These are phyloP conservation scores for Platanista minor DNA, from an alignment of 2,113 vertebrate species.

Conservation along the genomic window DNA sequence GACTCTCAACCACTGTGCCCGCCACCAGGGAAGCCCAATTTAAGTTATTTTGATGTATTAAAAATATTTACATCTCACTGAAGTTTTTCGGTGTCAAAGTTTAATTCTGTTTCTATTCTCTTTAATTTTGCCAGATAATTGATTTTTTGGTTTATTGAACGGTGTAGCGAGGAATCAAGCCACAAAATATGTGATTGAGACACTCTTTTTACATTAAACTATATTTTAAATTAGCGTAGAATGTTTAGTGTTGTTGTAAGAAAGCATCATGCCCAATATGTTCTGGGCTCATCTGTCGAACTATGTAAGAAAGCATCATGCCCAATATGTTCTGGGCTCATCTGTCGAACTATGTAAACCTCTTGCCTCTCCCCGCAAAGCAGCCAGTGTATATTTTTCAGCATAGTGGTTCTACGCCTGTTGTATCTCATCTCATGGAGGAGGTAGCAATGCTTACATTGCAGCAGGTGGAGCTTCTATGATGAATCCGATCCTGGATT, in stretches of 20 bases:
- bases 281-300: constrained; percentile 27
- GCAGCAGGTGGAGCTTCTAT: constrained; percentile 77
- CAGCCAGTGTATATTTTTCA: constrained; percentile 48
- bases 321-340: constrained; percentile 19
- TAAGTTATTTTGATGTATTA: not conserved
- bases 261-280: constrained; percentile 69
- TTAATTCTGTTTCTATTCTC: constrained; percentile 25
- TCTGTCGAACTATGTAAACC: constrained; percentile 52
- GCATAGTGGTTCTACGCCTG: constrained; percentile 60
- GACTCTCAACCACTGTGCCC: too few species aligned
- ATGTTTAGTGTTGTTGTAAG: constrained; percentile 70
- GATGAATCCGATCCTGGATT: constrained; percentile 46
- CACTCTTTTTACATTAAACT: not conserved
- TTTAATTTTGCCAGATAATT: constrained; percentile 30
- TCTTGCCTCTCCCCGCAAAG: constrained; percentile 73
- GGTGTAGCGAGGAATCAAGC: not conserved
- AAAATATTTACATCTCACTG: not conserved
- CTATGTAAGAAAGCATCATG: constrained; percentile 72
- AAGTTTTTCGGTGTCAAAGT: not conserved
- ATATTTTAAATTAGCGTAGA: constrained; percentile 4
- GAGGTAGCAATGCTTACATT: constrained; percentile 62
- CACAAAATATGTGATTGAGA: not conserved
- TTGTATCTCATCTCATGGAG: constrained; percentile 62
- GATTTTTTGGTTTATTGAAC: constrained; percentile 20
- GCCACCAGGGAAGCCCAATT: too few species aligned